Evolutionary conservation across 1,140 invertebrate species (phyloP), one percentile per base, ranked within the genome.

Genomic region (Drosophila mayri): DNA sequence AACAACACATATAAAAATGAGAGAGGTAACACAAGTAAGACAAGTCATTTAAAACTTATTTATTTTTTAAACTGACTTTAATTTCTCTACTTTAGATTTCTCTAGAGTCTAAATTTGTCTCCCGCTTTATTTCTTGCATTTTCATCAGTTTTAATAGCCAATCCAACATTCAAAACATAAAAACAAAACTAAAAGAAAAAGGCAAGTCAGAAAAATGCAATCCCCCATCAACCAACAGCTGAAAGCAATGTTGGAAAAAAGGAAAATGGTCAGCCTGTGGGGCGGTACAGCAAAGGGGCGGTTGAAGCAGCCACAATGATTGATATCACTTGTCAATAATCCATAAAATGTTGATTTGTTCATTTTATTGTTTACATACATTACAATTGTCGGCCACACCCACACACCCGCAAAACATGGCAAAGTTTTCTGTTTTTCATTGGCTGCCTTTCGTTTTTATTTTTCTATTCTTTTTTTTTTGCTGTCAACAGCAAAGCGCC

Each of bases 331-430:
- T 90, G 85, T 90, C 85, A 84, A 90, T 90, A 90, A 84, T 85
- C 83, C 81, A 88, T 88, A 90, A 85, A 90, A 88, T 81, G 74
- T 90, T 85, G 78, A 90, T 90, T 90, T 90, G 81, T 90, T 81
- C 64, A 84, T 79, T 90, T 88, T 84, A 90, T 90, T 88, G 85
- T 81, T 88, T 81, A 84, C 77, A 90, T 90, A 67, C 71, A 79
- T 79, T 76, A 83, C 84, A 88, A 77, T 79, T 81, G 83, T 61
- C 37, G 54, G 25, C 25, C 49, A 76, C 60, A 47, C 74, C 54
- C 54, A 30, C 62, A 64, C 47, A 30, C 37, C 47, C 43, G 44
- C 49, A 67, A 16, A 64, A 44, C 20, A 79, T 40, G 70, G 28
- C 47, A 57, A 52, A 57, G 30, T 54, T 49, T 49, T 75, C 35